These are phyloP conservation scores for Hecatera dysodea DNA, from an alignment of 2,888 invertebrate species.

Conservation along the genomic window DNA sequence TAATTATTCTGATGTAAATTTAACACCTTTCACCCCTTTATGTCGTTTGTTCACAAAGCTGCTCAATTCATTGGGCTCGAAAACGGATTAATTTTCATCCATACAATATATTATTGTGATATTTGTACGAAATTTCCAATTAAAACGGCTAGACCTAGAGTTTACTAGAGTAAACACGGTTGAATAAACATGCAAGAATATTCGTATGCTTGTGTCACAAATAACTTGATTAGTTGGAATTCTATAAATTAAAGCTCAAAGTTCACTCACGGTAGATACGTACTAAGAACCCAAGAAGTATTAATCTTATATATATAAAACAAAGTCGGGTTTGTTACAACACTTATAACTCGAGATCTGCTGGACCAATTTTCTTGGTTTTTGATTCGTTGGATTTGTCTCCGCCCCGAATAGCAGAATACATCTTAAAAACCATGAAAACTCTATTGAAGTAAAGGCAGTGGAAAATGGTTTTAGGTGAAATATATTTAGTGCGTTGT, in stretches of 20 bases:
- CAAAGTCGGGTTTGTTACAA: no score
- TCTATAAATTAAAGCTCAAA: slow-evolving; percentile 17
- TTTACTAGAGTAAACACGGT: slow-evolving; percentile 20
- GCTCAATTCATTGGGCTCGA: slow-evolving; percentile 48
- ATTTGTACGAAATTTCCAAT: slow-evolving; percentile 60
- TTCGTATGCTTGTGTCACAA: slow-evolving; percentile 8
- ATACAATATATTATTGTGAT: slow-evolving; percentile 49
- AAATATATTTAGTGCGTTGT: no score
- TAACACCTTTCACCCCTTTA: slow-evolving; percentile 60
- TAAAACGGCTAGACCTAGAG: slow-evolving; percentile 30
- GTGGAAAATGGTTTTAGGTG: no score
- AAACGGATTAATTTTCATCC: slow-evolving; percentile 65
- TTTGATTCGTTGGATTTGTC: no score
- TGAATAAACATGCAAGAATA: slow-evolving; percentile 38
- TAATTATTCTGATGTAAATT: slow-evolving; percentile 63
- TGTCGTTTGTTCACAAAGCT: slow-evolving; percentile 62
- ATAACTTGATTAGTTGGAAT: slow-evolving; percentile 17
- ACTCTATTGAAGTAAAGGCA: no score
- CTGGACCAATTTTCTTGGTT: no score
- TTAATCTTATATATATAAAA: no score
- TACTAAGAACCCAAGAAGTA: slow-evolving; percentile 7
- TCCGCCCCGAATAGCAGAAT: no score
- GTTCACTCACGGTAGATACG: slow-evolving; percentile 11
- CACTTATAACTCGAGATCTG: no score
- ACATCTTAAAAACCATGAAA: no score